Evolutionary conservation across 2,888 invertebrate species (phyloP).

Genomic region (Megaustenia siamemsis): DNA sequence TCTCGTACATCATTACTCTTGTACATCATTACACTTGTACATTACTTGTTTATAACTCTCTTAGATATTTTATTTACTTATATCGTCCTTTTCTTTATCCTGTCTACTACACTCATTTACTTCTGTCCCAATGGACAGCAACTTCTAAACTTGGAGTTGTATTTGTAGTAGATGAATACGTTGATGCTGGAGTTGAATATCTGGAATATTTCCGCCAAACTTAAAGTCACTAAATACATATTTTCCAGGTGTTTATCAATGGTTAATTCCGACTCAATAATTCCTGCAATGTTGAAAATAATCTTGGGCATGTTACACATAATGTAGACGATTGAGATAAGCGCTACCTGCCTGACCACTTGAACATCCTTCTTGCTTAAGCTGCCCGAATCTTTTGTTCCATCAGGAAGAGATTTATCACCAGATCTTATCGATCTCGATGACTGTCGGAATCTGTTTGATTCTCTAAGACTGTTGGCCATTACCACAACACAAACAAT

Average conservation of each 20-base stretch:
- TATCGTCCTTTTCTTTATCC: not conserved
- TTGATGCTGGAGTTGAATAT: conserved; percentile 26
- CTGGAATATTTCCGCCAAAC: conserved; percentile 14
- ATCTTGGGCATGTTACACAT: conserved; percentile 38
- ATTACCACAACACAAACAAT: conserved; percentile 18
- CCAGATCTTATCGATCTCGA: not conserved
- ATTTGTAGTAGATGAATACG: conserved; percentile 29
- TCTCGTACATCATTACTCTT: too few species aligned
- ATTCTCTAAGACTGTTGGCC: not conserved
- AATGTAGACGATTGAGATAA: conserved; percentile 30
- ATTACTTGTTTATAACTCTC: not conserved
- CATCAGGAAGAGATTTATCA: not conserved
- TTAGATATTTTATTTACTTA: not conserved
- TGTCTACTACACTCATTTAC: conserved; percentile 2
- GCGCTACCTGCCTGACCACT: conserved; percentile 30
- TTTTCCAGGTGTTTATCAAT: not conserved
- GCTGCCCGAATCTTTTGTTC: not conserved
- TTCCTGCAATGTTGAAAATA: not conserved
- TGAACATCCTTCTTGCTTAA: conserved; percentile 12
- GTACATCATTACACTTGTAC: not conserved
- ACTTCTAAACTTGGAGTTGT: conserved; percentile 35
- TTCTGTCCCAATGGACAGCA: not conserved
- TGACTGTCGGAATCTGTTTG: not conserved
- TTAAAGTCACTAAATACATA: conserved; percentile 8
- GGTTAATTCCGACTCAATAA: not conserved